phyloP scores from a whole-genome alignment of 2,113 vertebrate genomes.

The Labrus mixtus region DNA sequence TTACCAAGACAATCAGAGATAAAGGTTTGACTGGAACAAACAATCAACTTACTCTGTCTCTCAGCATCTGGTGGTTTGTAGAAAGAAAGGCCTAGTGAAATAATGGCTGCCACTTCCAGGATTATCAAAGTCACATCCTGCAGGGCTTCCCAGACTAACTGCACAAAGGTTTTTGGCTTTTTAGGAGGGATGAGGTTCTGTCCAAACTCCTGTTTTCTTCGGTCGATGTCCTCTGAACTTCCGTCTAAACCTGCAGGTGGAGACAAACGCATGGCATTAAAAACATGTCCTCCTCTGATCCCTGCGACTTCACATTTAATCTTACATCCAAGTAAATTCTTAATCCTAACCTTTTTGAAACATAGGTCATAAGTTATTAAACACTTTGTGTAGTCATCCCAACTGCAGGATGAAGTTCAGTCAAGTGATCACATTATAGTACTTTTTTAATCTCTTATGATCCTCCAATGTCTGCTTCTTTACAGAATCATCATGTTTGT shows the following conservation, averaged over 20 bases:
- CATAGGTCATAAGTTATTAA: no score
- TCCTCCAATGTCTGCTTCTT: no score
- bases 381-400: no score
- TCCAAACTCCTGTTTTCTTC: conserved; percentile 94
- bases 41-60: conserved; percentile 85
- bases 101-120: conserved; percentile 96
- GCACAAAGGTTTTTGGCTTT: conserved; percentile 99
- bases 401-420: no score
- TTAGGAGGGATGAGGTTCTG: conserved; percentile 97
- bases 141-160: conserved; percentile 99
- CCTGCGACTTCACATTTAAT: background rate
- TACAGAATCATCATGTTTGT: no score
- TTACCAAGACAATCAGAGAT: no score
- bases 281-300: background rate
- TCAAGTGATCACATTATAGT: no score
- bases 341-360: background rate
- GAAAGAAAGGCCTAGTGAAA: conserved; percentile 98
- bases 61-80: conserved; percentile 92
- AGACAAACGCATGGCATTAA: conserved; percentile 35
- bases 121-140: conserved; percentile 99
- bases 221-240: conserved; percentile 90
- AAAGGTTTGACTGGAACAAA: background rate
- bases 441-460: no score
- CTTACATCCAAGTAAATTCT: background rate
- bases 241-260: conserved; percentile 89